Percentiles rank a stretch among this genome's conserved stretches.
Evolutionary conservation across 2,113 vertebrate species (phyloP).

Genomic region (Lophius piscatorius): DNA sequence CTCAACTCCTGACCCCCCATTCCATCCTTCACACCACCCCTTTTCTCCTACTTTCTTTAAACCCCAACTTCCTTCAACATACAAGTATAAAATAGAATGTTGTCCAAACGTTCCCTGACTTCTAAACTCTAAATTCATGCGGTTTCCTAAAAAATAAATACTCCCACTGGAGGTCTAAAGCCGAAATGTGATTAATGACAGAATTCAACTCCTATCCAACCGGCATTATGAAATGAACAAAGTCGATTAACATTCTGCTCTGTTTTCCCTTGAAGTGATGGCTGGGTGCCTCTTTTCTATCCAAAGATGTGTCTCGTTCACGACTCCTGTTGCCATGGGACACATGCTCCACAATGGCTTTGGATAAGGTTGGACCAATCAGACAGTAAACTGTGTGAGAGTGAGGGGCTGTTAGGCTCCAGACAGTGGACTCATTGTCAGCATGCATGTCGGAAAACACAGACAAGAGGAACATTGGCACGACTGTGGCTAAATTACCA

Average conservation of each 20-base stretch:
- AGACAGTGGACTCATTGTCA: conserved; percentile 69
- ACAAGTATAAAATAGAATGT: neutral
- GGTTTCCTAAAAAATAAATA: neutral
- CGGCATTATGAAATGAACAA: neutral
- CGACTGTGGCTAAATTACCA: conserved; percentile 24
- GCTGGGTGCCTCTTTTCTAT: neutral
- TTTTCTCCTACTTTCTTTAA: conserved; percentile 13
- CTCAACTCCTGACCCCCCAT: neutral
- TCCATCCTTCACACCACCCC: conserved; percentile 1
- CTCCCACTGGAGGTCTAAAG: neutral
- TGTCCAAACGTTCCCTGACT: neutral
- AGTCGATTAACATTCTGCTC: conserved; percentile 3
- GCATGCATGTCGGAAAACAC: conserved; percentile 50
- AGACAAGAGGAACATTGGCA: conserved; percentile 20
- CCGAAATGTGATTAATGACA: neutral
- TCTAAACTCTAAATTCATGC: neutral
- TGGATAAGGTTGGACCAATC: conserved; percentile 52
- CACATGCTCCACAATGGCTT: conserved; percentile 31
- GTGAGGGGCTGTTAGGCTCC: conserved; percentile 33
- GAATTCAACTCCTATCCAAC: neutral
- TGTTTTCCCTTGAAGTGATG: neutral
- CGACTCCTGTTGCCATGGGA: conserved; percentile 43
- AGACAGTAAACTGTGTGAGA: conserved; percentile 45
- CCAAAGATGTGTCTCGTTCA: conserved; percentile 12
- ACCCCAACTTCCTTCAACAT: neutral